Base-by-base conservation (phyloP, 2,888 invertebrate species). In the Sycophila texana region DNA sequence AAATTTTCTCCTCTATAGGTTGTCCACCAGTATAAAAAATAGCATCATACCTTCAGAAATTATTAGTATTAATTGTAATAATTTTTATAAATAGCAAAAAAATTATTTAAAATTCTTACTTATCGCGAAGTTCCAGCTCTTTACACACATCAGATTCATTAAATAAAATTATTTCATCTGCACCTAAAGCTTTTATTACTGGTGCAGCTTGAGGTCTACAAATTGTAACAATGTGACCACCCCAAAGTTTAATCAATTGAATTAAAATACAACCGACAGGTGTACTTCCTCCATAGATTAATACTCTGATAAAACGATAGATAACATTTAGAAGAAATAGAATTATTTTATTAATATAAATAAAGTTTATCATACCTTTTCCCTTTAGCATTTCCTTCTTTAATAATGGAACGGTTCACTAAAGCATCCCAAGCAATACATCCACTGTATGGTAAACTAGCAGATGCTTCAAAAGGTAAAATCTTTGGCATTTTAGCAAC, bases 401-500 rank as follows among this genome's bases (percentile, higher is more conserved):
- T 90, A 30, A 93, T 89, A 13, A 89, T 85, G 20, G 92, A 92
- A 81, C 91, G 87, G 83, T 91, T 89, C 26, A 91, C 87, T 18
- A 93, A 86, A 18, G 92, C 92, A 82, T 92, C 90, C 89, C 93
- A 91, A 2, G 93, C 93, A 66, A 92, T 86, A 79, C 92, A 91
- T 53, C 93, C 93, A 66, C 92, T 92, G 84, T 93, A 94, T 0
- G 94, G 93, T 79, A 94, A 88, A 84, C 93, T 92, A 39, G 93
- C 92, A 51, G 93, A 93, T 61, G 92, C 92, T 87, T 94, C 93
- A 84, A 93, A 94, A 60, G 92, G 92, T 47, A 93, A 89, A 81
- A 91, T 91, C 85, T 91, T 92, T 47, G 94, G 94, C 88, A 93
- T 92, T 78, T 90, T 91, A 18, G 91, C 91, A 26, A 93, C 91